Percentiles rank a stretch among this genome's conserved stretches.
These are phyloP conservation scores for Pocillopora verrucosa DNA, from an alignment of 64 coral and sea anemone species.

Conservation along the genomic window DNA sequence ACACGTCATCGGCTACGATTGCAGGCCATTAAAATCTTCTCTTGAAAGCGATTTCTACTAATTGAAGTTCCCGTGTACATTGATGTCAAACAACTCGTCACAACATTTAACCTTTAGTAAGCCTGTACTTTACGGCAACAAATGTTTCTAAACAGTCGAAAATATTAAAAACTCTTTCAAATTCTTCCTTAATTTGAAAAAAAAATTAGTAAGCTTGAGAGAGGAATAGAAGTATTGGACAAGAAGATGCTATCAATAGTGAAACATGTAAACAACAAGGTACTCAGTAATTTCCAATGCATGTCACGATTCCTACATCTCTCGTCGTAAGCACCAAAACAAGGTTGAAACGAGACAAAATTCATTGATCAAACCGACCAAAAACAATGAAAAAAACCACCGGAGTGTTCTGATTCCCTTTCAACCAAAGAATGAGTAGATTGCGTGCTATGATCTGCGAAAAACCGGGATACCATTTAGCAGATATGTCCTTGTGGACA, in stretches of 20 bases:
- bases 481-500: constrained; percentile 1
- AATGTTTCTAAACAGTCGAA: constrained; percentile 18
- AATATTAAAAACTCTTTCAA: constrained; percentile 5
- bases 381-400: constrained; percentile 4
- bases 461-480: neutral
- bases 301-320: constrained; percentile 3
- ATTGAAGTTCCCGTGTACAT: neutral
- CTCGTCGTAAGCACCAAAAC: neutral
- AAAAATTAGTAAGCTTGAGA: neutral
- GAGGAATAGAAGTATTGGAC: neutral
- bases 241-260: constrained; percentile 19
- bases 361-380: neutral
- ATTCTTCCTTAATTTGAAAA: constrained; percentile 14
- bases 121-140: constrained; percentile 21
- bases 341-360: constrained; percentile 26
- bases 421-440: neutral
- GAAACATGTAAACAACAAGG: constrained; percentile 26
- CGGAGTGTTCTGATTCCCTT: neutral
- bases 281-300: constrained; percentile 20
- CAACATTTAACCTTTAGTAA: constrained; percentile 11
- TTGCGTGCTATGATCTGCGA: neutral
- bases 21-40: neutral
- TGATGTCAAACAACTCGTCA: constrained; percentile 22
- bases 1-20: neutral
- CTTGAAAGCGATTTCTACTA: neutral